Conservation (phyloP, 2,888 invertebrate species). For the Pseudococcus longispinus region DNA sequence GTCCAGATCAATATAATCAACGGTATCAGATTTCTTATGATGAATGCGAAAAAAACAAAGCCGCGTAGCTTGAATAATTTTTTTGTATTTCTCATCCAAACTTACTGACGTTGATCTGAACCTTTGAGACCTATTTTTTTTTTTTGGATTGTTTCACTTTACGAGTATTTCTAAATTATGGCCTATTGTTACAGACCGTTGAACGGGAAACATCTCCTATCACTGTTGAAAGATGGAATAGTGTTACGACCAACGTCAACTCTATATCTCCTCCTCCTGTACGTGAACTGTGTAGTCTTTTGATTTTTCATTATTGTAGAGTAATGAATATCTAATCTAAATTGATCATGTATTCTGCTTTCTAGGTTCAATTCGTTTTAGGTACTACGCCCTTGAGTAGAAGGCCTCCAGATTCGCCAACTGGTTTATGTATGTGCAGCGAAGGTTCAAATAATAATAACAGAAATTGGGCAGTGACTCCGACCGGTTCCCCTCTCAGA, state of each 20-base stretch:
- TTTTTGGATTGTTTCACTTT: too few species aligned
- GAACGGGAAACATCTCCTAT: slow-evolving; percentile 22
- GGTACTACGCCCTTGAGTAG: slow-evolving; percentile 81
- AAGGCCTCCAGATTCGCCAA: slow-evolving; percentile 72
- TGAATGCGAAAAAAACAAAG: too few species aligned
- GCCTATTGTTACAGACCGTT: background rate
- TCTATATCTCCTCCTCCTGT: slow-evolving; percentile 91
- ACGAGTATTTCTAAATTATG: too few species aligned
- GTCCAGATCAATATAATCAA: background rate
- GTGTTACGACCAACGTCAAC: slow-evolving; percentile 73
- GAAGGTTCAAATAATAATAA: slow-evolving; percentile 26
- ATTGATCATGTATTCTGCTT: slow-evolving; percentile 35
- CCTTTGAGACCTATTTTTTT: too few species aligned
- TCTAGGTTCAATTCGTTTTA: slow-evolving; percentile 80
- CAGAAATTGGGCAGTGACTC: slow-evolving; percentile 84
- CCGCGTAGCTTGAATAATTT: too few species aligned
- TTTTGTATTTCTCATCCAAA: too few species aligned
- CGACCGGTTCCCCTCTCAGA: slow-evolving; percentile 73
- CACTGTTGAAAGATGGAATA: slow-evolving; percentile 58
- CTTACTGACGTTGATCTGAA: too few species aligned
- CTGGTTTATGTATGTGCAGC: slow-evolving; percentile 66
- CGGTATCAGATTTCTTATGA: background rate
- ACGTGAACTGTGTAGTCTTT: slow-evolving; percentile 62
- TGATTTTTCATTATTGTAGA: background rate
- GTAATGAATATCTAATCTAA: background rate